Base-by-base conservation (phyloP, 1,140 invertebrate species). In the Drosophila virilis region DNA sequence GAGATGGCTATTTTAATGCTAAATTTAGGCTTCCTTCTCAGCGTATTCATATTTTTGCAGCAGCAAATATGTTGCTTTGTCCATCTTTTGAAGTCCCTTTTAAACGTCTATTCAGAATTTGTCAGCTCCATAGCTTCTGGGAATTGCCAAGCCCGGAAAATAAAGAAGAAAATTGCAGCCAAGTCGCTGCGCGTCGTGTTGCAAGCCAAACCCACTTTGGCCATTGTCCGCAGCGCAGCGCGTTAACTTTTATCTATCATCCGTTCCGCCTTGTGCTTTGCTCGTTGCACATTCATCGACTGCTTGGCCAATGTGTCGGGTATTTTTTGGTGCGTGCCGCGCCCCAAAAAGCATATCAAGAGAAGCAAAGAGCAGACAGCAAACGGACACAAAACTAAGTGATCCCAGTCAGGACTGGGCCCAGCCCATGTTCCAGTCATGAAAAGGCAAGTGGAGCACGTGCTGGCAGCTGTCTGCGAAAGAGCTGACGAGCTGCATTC, bases 271-370 rank as follows among this genome's bases (percentile, higher is more conserved):
- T 38, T 54, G 8, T 9, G 8, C 35, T 6, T 1, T 38, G 50
- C 42, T 10, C 33, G 61, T 50, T 59, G 58, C 45, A 52, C 17
- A 65, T 28, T 35, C 69, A 42, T 72, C 50, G 69, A 50, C 61
- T 54, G 46, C 45, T 52, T 79, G 59, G 57, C 54, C 12, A 80
- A 73, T 80, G 78, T 70, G 58, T 68, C 62, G 43, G 45, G 22
- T 50, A 50, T 64, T 64, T 72, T 62, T 62, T 62, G 57, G 37
- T 62, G 70, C 72, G 80, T 77, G 80, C 67, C 66, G 58, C 61
- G 71, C 55, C 55, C 71, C 22, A 12, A 50, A 78, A 75, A 40
- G 80, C 54, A 60, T 61, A 59, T 69, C 48, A 77, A 46, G 38
- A 64, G 28, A 28, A 37, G 55, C 60, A 65, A 28, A 35, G 38